Percentiles rank a stretch among this genome's conserved stretches.
Conservation (phyloP, 1,140 invertebrate genomes). For the Lucilia cuprina region DNA sequence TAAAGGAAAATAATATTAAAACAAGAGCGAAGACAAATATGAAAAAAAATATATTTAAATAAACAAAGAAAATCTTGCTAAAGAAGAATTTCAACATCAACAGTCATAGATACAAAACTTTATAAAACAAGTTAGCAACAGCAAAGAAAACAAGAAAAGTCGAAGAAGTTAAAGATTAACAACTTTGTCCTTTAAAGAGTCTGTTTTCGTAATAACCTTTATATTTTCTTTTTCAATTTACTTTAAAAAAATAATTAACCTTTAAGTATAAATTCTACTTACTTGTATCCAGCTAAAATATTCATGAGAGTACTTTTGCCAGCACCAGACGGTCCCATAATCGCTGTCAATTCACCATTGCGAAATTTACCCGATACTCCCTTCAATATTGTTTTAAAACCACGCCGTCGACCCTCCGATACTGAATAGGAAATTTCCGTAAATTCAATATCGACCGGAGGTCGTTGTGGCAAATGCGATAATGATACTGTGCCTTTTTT, state of each 20-base stretch:
- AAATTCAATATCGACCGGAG: conserved; percentile 88
- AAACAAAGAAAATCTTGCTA: neutral
- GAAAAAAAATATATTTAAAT: neutral
- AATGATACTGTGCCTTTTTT: conserved; percentile 70
- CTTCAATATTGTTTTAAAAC: conserved; percentile 83
- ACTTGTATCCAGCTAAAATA: conserved; percentile 89
- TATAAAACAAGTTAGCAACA: neutral
- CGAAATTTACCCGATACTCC: conserved; percentile 83
- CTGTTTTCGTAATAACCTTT: neutral
- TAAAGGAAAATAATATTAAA: neutral
- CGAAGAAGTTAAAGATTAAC: neutral
- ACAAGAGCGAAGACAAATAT: neutral
- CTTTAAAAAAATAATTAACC: neutral
- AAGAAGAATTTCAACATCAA: neutral
- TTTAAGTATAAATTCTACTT: conserved; percentile 60
- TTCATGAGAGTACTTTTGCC: conserved; percentile 94
- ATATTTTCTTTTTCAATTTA: neutral
- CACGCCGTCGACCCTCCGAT: conserved; percentile 79
- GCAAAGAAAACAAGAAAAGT: neutral
- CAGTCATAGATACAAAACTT: too few species aligned
- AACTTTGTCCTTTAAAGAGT: neutral
- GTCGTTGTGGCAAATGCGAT: conserved; percentile 80
- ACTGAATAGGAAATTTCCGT: conserved; percentile 84
- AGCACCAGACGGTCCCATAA: conserved; percentile 93
- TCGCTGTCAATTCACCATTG: conserved; percentile 83